phyloP scores from a whole-genome alignment of 1,140 invertebrate species.

The Proales similis region DNA sequence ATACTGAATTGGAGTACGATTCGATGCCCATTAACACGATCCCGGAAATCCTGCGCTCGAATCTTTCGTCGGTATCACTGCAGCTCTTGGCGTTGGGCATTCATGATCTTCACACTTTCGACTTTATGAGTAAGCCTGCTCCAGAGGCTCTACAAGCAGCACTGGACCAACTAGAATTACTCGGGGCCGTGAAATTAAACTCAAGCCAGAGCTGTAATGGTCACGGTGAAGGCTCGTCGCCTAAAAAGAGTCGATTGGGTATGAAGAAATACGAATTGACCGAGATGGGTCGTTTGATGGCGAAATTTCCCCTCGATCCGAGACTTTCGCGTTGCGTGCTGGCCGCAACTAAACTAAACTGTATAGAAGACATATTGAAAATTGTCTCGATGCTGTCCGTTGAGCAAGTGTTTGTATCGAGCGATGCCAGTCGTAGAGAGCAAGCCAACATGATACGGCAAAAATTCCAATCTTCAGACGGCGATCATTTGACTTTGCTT shows the following conservation, averaged over 20 bases:
- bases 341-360: slow-evolving; percentile 2
- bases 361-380: slow-evolving; percentile 34
- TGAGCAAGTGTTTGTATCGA: slow-evolving; percentile 30
- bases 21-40: slow-evolving; percentile 63
- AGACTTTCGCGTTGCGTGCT: slow-evolving; percentile 17
- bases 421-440: slow-evolving; percentile 51
- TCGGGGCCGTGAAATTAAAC: slow-evolving; percentile 64
- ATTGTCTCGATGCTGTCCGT: slow-evolving; percentile 54
- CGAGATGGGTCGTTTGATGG: slow-evolving; percentile 15
- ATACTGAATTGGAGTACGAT: slow-evolving; percentile 65
- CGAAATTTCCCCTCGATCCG: slow-evolving; percentile 36
- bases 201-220: slow-evolving; percentile 43
- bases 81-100: slow-evolving; percentile 77
- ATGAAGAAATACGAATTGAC: slow-evolving; percentile 24
- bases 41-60: slow-evolving; percentile 76
- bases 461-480: slow-evolving; percentile 76
- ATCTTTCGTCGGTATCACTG: slow-evolving; percentile 66
- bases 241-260: not conserved
- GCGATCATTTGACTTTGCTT: slow-evolving; percentile 83
- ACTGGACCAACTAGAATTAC: slow-evolving; percentile 63
- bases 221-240: slow-evolving; percentile 1
- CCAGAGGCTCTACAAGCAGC: slow-evolving; percentile 55
- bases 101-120: slow-evolving; percentile 68
- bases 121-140: slow-evolving; percentile 80
- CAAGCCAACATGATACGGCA: slow-evolving; percentile 59